A percentile compares a stretch with the other conserved stretches of the same genome.
Conservation (phyloP, 2,888 invertebrate species). For the Aricia artaxerxes region DNA sequence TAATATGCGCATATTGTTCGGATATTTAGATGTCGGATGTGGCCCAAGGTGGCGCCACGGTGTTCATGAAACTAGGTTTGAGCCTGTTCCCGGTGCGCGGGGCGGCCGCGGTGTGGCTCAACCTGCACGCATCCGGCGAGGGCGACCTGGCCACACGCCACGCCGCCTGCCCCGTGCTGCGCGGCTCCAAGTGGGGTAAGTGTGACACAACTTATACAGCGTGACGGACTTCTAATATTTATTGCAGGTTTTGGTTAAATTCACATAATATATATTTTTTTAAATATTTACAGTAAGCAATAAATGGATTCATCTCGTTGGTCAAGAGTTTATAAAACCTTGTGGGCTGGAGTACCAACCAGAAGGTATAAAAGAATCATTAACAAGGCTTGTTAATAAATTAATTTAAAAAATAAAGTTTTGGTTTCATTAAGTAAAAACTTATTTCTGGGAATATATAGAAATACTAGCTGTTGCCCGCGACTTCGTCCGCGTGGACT, state of each 20-base stretch:
- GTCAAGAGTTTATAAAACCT: constrained; percentile 90
- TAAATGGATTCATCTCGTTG: constrained; percentile 96
- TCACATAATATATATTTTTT: background rate
- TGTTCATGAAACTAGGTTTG: constrained; percentile 93
- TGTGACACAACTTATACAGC: background rate
- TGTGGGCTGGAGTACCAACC: constrained; percentile 79
- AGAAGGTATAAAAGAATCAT: constrained; percentile 59
- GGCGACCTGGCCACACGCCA: constrained; percentile 96
- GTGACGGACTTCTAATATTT: background rate
- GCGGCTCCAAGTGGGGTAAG: constrained; percentile 97
- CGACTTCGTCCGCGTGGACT: no score
- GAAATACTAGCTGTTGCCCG: no score
- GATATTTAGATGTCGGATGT: constrained; percentile 94
- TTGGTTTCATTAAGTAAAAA: background rate
- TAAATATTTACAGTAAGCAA: constrained; percentile 85
- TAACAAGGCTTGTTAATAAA: constrained; percentile 36
- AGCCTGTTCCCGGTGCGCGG: constrained; percentile 94
- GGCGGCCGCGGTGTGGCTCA: constrained; percentile 97
- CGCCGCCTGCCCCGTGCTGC: constrained; percentile 97
- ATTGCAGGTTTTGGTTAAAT: background rate
- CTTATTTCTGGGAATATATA: no score
- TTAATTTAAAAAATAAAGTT: background rate
- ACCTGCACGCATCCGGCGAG: constrained; percentile 94
- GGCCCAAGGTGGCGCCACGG: constrained; percentile 97
- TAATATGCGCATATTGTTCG: background rate